Percentiles rank a stretch among this genome's conserved stretches.
These are phyloP conservation scores for Acrocyrtus sp. DNA, from an alignment of 2,888 invertebrate species.

Conservation along the genomic window DNA sequence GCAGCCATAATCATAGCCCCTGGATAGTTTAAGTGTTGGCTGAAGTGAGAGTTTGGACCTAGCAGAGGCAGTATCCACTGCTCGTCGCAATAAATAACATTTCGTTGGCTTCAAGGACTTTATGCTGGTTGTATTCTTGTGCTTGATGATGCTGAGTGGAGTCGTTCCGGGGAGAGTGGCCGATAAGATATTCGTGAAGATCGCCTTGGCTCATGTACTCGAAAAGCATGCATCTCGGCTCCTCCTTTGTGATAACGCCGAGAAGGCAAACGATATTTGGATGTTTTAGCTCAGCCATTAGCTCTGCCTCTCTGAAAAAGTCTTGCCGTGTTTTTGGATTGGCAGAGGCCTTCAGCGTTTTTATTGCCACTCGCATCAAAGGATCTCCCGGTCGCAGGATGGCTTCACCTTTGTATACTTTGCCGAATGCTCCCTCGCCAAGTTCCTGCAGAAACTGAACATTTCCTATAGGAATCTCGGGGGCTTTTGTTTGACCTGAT, in stretches of 20 bases:
- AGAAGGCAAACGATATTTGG: constrained; percentile 95
- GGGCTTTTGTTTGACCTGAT: constrained; percentile 72
- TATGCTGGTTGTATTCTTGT: constrained; percentile 71
- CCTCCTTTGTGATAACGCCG: constrained; percentile 88
- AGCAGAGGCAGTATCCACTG: constrained; percentile 71
- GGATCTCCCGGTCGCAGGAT: constrained; percentile 73
- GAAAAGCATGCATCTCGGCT: constrained; percentile 95
- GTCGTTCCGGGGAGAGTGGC: constrained; percentile 81
- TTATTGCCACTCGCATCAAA: constrained; percentile 87
- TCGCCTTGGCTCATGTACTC: constrained; percentile 98
- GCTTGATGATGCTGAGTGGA: constrained; percentile 67
- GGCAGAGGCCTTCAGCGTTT: constrained; percentile 93
- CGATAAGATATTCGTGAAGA: constrained; percentile 93
- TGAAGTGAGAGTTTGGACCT: constrained; percentile 42
- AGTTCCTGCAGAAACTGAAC: constrained; percentile 89
- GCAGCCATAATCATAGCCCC: constrained; percentile 38
- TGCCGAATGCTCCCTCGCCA: constrained; percentile 97
- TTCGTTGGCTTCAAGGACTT: constrained; percentile 82
- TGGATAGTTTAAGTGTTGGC: constrained; percentile 41
- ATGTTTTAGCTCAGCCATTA: constrained; percentile 93
- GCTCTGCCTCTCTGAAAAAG: constrained; percentile 92
- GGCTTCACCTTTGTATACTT: constrained; percentile 92
- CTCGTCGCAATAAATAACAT: constrained; percentile 89
- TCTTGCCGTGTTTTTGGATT: constrained; percentile 85
- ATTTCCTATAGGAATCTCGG: constrained; percentile 87